Conservation (phyloP, 2,113 vertebrate species). For the Mustela nigripes region DNA sequence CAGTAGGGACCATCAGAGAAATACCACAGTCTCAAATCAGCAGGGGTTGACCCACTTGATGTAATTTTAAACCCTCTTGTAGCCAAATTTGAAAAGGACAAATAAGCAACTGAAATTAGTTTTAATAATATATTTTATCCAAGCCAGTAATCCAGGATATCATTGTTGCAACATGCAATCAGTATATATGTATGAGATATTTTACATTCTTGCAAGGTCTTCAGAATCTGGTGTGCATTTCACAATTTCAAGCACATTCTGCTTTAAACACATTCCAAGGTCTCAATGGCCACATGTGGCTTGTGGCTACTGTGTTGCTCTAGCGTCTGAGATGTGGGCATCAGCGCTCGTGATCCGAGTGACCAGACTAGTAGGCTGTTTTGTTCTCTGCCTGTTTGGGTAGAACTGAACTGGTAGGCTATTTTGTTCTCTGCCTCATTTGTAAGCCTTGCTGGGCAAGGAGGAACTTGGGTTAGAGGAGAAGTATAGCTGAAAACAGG, state of each 20-base stretch:
- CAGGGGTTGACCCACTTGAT: background rate
- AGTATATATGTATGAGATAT: background rate
- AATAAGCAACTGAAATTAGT: background rate
- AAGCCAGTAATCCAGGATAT: background rate
- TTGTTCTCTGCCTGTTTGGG: background rate
- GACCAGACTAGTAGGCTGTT: background rate
- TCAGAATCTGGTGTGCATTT: background rate
- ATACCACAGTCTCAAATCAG: background rate
- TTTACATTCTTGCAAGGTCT: background rate
- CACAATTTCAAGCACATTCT: background rate
- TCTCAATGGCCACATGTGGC: background rate
- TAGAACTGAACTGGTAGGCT: background rate
- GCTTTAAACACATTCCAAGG: background rate
- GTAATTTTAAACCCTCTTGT: background rate
- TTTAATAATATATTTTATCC: background rate
- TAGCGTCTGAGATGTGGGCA: background rate
- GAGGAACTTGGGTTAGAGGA: background rate
- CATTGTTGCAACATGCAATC: background rate
- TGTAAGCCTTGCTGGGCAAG: background rate
- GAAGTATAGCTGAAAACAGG: background rate
- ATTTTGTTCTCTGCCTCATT: background rate
- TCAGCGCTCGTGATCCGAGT: background rate
- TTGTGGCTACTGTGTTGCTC: too few relatives aligned
- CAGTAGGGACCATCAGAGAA: background rate
- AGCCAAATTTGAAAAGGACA: constrained; percentile 1